Conservation (phyloP, 2,888 invertebrate species). For the Brachypalpus laphriformis region DNA sequence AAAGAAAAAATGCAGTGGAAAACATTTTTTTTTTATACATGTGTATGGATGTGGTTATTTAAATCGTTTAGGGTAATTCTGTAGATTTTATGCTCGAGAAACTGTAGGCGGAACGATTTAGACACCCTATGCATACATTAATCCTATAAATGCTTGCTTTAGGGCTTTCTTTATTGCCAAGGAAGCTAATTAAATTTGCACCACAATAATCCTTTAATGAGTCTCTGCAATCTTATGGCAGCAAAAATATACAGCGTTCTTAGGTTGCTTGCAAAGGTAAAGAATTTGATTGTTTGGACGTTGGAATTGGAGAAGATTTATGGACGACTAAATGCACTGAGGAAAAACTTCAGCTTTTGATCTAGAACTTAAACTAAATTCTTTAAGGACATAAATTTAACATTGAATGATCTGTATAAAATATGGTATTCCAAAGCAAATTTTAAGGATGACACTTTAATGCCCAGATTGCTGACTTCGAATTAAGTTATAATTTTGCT, state of each 20-base stretch:
- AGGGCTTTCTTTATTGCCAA: conserved; percentile 10
- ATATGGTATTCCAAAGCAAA: no score
- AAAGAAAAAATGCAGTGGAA: background rate
- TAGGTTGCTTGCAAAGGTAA: background rate
- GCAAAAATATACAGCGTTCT: background rate
- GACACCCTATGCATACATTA: conserved; percentile 8
- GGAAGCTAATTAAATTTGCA: conserved; percentile 52
- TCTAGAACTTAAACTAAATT: no score
- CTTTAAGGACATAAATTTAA: no score
- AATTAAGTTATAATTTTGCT: no score
- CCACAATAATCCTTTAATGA: conserved; percentile 46
- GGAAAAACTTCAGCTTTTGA: no score
- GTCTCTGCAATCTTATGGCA: background rate
- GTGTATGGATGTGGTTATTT: background rate
- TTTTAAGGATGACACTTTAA: no score
- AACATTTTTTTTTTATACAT: background rate
- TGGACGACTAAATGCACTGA: no score
- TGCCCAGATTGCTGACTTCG: no score
- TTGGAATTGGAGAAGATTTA: background rate
- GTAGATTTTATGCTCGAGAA: conserved; percentile 2
- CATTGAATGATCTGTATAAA: no score
- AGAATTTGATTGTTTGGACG: background rate
- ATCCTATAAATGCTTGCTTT: conserved; percentile 11
- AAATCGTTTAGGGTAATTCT: conserved; percentile 11
- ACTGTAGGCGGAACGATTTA: conserved; percentile 9